Base-by-base conservation (phyloP, 2,888 invertebrate genomes). In the Erpobdella octoculata region DNA sequence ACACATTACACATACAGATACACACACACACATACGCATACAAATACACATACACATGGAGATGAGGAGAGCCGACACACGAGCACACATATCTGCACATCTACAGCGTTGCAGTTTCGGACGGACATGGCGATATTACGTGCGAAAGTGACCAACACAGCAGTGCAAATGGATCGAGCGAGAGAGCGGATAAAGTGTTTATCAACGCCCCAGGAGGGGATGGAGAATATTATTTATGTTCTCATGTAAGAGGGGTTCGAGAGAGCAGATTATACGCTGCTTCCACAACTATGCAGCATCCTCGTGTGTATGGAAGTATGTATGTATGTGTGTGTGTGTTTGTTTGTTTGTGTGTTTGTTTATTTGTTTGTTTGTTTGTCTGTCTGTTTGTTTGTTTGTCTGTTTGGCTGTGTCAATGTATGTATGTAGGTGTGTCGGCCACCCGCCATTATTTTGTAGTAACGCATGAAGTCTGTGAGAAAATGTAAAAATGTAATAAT, bases 281-380 rank as follows among this genome's bases (percentile, higher is more conserved):
- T 9, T 66, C 25, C n/a, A 35, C 21, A 12, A 8, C 25, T 31
- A 25, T 21, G 28, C n/a, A 6, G 41, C 38, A 9, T 66, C 18
- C 38, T 25, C 8, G 28, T n/a, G n/a, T n/a, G n/a, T n/a, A n/a
- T n/a, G n/a, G n/a, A 46, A 31, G n/a, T 18, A 69, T 53, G 1
- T 68, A 4, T 53, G 28, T 41, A 2, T 68, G n/a, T 37, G n/a
- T 67, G n/a, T 67, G 67, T 2, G 25, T 41, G 31, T 68, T 15
- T 70, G 38, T 62, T 21, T 70, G 38, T 69, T 12, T 31, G 33
- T 69, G 21, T 69, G 48, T 59, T 12, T 61, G 33, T 69, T 12
- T 59, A 12, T 64, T 6, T 64, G n/a, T 35, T 6, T 46, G 15
- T 31, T 15, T 59, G 18, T 21, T 1, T 36, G 21, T 59, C 6